Conservation (phyloP, 2,888 invertebrate species). For the Drosophila gaucha region DNA sequence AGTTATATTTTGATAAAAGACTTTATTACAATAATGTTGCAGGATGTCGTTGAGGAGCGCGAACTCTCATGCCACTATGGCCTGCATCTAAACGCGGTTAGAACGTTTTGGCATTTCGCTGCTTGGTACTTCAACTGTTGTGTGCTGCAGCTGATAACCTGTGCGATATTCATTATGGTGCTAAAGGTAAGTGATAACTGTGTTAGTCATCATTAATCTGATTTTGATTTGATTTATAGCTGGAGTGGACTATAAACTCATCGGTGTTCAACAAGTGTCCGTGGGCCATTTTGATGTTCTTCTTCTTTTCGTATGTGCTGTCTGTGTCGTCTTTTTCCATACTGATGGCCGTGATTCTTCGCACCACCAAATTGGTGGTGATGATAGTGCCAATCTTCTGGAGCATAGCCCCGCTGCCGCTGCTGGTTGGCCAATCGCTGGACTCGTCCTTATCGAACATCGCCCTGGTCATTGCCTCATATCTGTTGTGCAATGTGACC, state of each 20-base stretch:
- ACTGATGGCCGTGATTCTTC: conserved; percentile 29
- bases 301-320: conserved; percentile 38
- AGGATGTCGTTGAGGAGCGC: conserved; percentile 57
- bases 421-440: conserved; percentile 26
- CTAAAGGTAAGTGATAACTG: conserved; percentile 40
- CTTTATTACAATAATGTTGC: background rate
- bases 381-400: conserved; percentile 49
- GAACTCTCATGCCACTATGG: conserved; percentile 23
- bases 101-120: conserved; percentile 20
- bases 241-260: conserved; percentile 28
- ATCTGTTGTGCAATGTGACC: conserved; percentile 55
- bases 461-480: background rate
- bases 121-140: conserved; percentile 52
- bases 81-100: conserved; percentile 18
- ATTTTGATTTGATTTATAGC: conserved; percentile 21
- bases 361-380: conserved; percentile 27
- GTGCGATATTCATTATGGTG: conserved; percentile 18
- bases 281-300: conserved; percentile 36
- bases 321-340: conserved; percentile 43
- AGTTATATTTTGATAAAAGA: too few relatives aligned
- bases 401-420: conserved; percentile 48
- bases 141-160: conserved; percentile 29
- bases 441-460: background rate
- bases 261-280: conserved; percentile 37
- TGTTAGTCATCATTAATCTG: background rate